Conservation (phyloP, 2,888 invertebrate species). For the Margaritifera margaritifera region DNA sequence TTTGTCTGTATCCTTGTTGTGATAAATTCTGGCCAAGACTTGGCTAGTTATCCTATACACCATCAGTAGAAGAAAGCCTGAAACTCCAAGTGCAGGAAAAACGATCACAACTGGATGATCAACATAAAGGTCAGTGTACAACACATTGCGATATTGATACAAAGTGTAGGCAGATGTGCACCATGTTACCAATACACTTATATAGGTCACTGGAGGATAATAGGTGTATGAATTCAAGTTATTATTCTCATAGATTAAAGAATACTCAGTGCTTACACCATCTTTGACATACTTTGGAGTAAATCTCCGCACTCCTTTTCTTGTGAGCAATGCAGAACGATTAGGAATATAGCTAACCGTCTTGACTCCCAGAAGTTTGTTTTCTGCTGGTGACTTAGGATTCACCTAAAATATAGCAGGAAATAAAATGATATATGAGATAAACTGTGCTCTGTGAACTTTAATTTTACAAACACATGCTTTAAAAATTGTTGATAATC, state of each 20-base stretch:
- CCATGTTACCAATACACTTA: conserved; percentile 8
- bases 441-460: no score
- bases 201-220: conserved; percentile 15
- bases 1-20: conserved; percentile 3
- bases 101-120: not conserved
- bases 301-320: conserved; percentile 12
- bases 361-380: not conserved
- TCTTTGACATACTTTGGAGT: conserved; percentile 12
- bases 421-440: no score
- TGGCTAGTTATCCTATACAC: conserved; percentile 11
- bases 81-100: conserved; percentile 1
- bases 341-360: conserved; percentile 1
- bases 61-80: not conserved
- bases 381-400: not conserved
- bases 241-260: conserved; percentile 20
- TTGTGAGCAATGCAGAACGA: conserved; percentile 5
- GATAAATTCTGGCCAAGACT: conserved; percentile 15
- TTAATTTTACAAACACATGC: no score
- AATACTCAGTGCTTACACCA: conserved; percentile 9
- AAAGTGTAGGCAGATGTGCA: not conserved
- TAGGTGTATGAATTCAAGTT: conserved; percentile 14
- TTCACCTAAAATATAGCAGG: no score
- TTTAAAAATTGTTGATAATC: no score
- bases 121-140: conserved; percentile 1
- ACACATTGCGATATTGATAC: not conserved